Conservation (phyloP, 2,888 invertebrate genomes). For the Eupithecia centaureata region DNA sequence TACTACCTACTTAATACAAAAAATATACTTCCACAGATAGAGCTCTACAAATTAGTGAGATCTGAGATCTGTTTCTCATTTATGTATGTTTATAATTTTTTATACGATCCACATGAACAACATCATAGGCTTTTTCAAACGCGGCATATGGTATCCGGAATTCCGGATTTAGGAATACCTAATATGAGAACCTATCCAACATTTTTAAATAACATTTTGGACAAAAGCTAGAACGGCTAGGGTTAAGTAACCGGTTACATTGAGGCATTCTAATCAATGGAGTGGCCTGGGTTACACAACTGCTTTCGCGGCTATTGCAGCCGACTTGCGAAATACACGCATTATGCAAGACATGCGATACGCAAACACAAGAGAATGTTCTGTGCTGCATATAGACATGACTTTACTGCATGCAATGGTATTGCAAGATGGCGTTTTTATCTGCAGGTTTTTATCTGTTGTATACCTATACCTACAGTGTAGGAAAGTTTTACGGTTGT, state of each 20-base stretch:
- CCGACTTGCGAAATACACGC: conserved; percentile 70
- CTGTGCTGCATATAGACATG: conserved; percentile 47
- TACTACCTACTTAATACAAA: neutral
- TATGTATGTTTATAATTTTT: neutral
- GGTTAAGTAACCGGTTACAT: conserved; percentile 74
- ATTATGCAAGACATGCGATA: conserved; percentile 74
- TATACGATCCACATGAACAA: neutral
- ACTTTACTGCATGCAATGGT: conserved; percentile 26
- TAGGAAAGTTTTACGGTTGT: neutral
- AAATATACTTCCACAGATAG: neutral
- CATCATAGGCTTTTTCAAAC: neutral
- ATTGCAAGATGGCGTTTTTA: conserved; percentile 19
- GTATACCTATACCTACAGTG: neutral
- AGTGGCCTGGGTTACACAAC: conserved; percentile 71
- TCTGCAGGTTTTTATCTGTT: conserved; percentile 4
- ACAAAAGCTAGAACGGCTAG: conserved; percentile 52
- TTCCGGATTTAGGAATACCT: neutral
- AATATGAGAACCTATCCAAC: neutral
- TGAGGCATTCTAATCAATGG: conserved; percentile 78
- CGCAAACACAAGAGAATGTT: conserved; percentile 65
- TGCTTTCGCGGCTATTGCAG: conserved; percentile 74
- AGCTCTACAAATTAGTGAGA: neutral
- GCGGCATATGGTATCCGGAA: neutral
- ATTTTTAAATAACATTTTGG: conserved; percentile 32
- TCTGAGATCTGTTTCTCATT: neutral